Evolutionary conservation across 2,888 invertebrate genomes (phyloP).

Genomic region (Mamestra brassicae): DNA sequence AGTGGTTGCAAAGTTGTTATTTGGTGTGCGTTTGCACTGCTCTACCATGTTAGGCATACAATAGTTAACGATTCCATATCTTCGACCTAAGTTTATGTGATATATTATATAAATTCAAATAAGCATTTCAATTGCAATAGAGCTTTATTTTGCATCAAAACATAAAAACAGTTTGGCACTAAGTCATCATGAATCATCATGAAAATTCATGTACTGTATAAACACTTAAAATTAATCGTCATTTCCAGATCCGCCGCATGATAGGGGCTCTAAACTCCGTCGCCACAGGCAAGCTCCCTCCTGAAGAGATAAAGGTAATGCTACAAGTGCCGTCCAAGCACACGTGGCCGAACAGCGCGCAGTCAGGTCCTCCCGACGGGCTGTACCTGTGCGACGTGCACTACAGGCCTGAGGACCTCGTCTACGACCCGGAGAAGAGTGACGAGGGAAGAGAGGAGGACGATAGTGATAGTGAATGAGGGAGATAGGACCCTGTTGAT

Average conservation of each 20-base stretch:
- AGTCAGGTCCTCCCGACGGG: constrained; percentile 92
- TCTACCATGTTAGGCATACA: too few relatives aligned
- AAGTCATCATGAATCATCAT: too few relatives aligned
- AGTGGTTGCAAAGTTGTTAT: too few relatives aligned
- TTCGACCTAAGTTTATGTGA: too few relatives aligned
- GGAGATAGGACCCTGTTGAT: not conserved
- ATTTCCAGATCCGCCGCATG: constrained; percentile 94
- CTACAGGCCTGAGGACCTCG: constrained; percentile 92
- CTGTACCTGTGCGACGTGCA: constrained; percentile 94
- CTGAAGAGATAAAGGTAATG: constrained; percentile 93
- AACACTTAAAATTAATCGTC: not conserved
- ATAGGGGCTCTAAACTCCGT: constrained; percentile 92
- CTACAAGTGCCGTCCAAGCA: constrained; percentile 94
- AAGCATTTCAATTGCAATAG: too few relatives aligned
- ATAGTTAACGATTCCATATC: too few relatives aligned
- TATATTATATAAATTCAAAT: too few relatives aligned
- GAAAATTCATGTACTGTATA: too few relatives aligned
- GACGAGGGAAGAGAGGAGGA: constrained; percentile 54
- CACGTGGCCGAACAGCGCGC: constrained; percentile 91
- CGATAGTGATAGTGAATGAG: constrained; percentile 59
- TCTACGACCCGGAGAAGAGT: constrained; percentile 72
- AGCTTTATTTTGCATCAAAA: too few relatives aligned
- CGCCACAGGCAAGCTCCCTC: constrained; percentile 91
- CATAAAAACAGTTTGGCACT: too few relatives aligned
- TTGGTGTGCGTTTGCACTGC: too few relatives aligned